These are phyloP conservation scores for Uria lomvia DNA, from an alignment of 2,113 vertebrate species.

Conservation along the genomic window DNA sequence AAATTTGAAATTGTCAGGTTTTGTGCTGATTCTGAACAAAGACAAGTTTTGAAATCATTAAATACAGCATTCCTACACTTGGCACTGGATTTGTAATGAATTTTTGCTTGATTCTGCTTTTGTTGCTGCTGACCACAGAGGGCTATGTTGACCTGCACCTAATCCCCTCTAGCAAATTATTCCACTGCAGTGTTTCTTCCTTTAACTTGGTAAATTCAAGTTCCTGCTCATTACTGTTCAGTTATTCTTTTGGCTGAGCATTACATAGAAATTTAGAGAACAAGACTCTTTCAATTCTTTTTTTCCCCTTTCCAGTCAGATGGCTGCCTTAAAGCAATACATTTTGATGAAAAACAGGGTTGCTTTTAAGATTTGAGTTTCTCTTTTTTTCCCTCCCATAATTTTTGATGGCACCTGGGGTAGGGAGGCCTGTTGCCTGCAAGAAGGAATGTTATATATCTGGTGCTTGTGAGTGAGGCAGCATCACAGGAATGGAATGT, in stretches of 20 bases:
- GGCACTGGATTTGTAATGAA: not conserved
- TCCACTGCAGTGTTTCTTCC: not conserved
- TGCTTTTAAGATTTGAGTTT: not conserved
- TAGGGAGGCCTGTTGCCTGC: conserved; percentile 19
- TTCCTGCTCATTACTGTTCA: not conserved
- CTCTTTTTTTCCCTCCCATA: conserved; percentile 2
- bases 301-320: not conserved
- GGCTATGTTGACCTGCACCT: not conserved
- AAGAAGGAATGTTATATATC: conserved; percentile 49
- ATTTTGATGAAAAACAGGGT: conserved; percentile 37
- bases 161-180: conserved; percentile 25
- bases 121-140: conserved; percentile 22
- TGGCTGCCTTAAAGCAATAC: conserved; percentile 20
- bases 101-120: conserved; percentile 11
- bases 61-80: not conserved
- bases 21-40: not conserved
- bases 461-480: conserved; percentile 1
- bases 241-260: conserved; percentile 6
- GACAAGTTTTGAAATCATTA: not conserved
- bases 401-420: conserved; percentile 52
- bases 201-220: not conserved
- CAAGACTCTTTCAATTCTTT: not conserved
- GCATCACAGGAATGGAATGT: conserved; percentile 34
- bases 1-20: not conserved
- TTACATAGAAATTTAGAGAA: not conserved